Percentiles rank a stretch among this genome's conserved stretches.
Conservation (phyloP, 2,797 vertebrate species). For the Babyrousa celebensis region DNA sequence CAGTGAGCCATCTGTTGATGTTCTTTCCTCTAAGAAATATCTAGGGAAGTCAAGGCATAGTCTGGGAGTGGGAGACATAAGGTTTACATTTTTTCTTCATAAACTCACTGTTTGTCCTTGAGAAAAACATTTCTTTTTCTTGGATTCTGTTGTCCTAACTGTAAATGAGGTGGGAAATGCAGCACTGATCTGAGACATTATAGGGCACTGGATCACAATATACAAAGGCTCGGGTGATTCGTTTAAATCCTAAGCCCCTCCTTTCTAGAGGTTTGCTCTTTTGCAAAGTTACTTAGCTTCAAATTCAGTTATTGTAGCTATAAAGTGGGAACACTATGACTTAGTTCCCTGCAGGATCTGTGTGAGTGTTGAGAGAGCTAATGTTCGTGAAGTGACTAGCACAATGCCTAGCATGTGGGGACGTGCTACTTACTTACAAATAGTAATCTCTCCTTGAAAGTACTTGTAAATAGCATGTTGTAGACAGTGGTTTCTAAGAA, state of each 20-base stretch:
- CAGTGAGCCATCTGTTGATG: neutral
- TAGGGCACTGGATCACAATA: neutral
- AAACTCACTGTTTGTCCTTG: neutral
- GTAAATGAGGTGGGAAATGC: neutral
- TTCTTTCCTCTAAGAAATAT: conserved; percentile 14
- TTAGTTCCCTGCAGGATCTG: neutral
- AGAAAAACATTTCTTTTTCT: neutral
- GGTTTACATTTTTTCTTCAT: neutral
- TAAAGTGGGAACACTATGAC: neutral
- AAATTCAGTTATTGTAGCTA: conserved; percentile 3
- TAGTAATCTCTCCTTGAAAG: neutral
- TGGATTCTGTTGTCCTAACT: neutral
- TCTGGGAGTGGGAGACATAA: neutral
- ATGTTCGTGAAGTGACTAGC: neutral
- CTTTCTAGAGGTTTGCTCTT: neutral
- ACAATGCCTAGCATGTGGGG: neutral
- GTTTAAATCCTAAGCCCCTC: neutral
- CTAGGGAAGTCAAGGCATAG: neutral
- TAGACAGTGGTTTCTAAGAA: conserved; percentile 15
- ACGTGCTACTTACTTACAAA: neutral
- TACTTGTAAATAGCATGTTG: neutral
- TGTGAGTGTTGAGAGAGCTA: neutral
- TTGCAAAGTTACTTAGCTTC: conserved; percentile 16
- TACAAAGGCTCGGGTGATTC: neutral
- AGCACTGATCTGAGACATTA: neutral